Evolutionary conservation across 2,113 vertebrate genomes (phyloP).

Genomic region (Notechis scutatus): DNA sequence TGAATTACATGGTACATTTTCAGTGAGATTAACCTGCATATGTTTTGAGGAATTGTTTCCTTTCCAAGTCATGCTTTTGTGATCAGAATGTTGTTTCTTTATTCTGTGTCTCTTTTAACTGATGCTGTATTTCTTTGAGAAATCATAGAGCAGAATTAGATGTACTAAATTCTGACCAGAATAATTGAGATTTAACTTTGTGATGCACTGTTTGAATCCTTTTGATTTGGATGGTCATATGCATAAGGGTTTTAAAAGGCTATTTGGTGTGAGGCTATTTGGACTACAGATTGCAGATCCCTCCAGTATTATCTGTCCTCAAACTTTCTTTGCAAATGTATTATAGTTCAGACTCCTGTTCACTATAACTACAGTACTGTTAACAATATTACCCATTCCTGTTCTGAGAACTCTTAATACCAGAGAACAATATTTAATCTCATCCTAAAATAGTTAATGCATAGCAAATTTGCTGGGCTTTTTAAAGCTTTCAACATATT

Average conservation of each 20-base stretch:
- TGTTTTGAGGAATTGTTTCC: not conserved
- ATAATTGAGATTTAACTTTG: not conserved
- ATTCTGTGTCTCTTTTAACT: not conserved
- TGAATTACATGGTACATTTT: not conserved
- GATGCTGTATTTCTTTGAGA: not conserved
- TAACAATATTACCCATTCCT: constrained; percentile 8
- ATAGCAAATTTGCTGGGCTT: constrained; percentile 65
- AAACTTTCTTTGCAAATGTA: not conserved
- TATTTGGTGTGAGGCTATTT: not conserved
- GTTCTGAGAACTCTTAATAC: constrained; percentile 58
- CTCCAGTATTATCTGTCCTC: not conserved
- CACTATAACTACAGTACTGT: not conserved
- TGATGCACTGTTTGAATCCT: not conserved
- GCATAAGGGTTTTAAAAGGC: not conserved
- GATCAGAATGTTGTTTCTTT: not conserved
- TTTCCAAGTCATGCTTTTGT: not conserved
- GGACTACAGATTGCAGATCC: not conserved
- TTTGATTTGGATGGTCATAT: not conserved
- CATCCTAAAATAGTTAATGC: constrained; percentile 58
- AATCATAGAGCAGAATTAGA: not conserved
- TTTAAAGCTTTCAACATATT: constrained; percentile 62
- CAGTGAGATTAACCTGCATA: not conserved
- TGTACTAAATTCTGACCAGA: not conserved
- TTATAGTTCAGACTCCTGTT: constrained; percentile 29
- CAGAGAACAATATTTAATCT: constrained; percentile 58